These are phyloP conservation scores for Trichoplusia ni DNA, from an alignment of 1,140 invertebrate species.

Conservation along the genomic window DNA sequence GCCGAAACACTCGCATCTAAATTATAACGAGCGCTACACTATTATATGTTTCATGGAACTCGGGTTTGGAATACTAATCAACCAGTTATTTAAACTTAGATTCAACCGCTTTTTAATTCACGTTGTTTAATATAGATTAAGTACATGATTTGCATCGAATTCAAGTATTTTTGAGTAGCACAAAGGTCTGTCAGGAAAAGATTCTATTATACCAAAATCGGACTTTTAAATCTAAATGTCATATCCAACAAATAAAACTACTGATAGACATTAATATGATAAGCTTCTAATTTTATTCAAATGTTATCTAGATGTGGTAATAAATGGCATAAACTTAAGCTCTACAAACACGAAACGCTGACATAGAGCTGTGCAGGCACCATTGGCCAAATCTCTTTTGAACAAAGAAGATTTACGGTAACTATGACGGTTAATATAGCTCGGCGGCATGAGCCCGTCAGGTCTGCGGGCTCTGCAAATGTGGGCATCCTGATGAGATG, in stretches of 20 bases:
- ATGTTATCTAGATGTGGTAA: slow-evolving; percentile 17
- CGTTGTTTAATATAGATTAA: too few relatives aligned
- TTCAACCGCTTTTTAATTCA: too few relatives aligned
- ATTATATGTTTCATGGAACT: not conserved
- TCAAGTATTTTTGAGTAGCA: not conserved
- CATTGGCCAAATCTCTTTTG: slow-evolving; percentile 29
- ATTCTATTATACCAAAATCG: too few relatives aligned
- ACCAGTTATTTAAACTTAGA: too few relatives aligned
- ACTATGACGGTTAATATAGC: slow-evolving; percentile 46
- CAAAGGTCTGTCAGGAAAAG: too few relatives aligned
- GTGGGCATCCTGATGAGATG: slow-evolving; percentile 41
- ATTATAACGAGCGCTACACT: not conserved
- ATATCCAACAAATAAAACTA: not conserved
- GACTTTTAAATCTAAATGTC: not conserved
- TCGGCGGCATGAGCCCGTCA: slow-evolving; percentile 50
- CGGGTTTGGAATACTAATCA: too few relatives aligned
- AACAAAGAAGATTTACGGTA: slow-evolving; percentile 39
- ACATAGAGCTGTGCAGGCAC: not conserved
- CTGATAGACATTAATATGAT: not conserved
- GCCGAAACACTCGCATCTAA: slow-evolving; percentile 14
- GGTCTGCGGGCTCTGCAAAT: slow-evolving; percentile 37
- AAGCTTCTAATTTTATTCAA: not conserved
- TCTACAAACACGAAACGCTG: not conserved
- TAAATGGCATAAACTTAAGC: not conserved
- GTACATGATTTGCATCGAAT: too few relatives aligned